Evolutionary conservation across 2,888 invertebrate species (phyloP), one percentile per base, ranked within the genome.

Genomic region (Lasioglossum marginatum): DNA sequence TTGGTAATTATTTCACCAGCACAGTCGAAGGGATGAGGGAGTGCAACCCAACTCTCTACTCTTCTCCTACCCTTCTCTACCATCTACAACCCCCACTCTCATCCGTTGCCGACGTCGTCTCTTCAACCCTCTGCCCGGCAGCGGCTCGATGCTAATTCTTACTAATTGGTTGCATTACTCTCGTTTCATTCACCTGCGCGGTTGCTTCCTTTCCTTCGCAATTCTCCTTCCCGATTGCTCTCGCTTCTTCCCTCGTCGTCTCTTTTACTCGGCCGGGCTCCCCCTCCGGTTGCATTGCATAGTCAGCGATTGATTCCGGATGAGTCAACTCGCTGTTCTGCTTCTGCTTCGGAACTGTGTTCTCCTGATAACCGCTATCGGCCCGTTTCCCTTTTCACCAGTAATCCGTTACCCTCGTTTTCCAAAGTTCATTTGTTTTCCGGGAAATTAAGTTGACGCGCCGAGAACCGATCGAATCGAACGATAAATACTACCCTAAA

Each of bases 111-210:
- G 63, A 63, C 63, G 31, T 63, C 63, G 63, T 63, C 31, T 63
- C 63, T 63, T 63, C 63, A 19, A 31, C n/a, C 8, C 57, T 63
- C 40, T 68, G 57, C 73, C 27, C 23, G 43, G 48, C 48, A 31
- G 8, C 77, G 34, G 89, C 83, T 79, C 75, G 77, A 88, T 88
- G 90, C 87, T 91, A 91, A 91, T 91, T 91, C 91, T 91, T 91
- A 91, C 90, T 91, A 91, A 91, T 91, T 91, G 90, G 86, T 88
- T 78, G 89, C 89, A 90, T 91, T 90, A 90, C 82, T 82, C 85
- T 77, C 87, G 88, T 89, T 90, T 88, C 88, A 89, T 90, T 91
- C 88, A 86, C 82, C 83, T 73, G 85, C 82, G 77, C 74, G 81
- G 81, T 75, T 63, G 52, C 40, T 82, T 77, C 71, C 79, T 75